phyloP scores from a whole-genome alignment of 2,888 invertebrate species.

The Asteroscopus sphinx region DNA sequence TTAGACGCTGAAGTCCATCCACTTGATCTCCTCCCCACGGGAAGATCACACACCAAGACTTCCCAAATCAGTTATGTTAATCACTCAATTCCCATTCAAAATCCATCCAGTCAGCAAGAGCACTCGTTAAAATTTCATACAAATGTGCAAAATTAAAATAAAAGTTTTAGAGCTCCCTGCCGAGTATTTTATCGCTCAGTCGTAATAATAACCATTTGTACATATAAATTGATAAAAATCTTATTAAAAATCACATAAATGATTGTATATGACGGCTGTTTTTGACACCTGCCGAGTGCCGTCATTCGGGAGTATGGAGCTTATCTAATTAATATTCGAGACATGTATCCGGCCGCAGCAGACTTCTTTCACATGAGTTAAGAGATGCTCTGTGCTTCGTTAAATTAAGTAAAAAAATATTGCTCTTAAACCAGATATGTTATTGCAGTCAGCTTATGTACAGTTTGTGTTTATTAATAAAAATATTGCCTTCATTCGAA shows the following conservation, averaged over 20 bases:
- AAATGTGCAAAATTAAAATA: constrained; percentile 49
- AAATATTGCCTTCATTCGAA: too few species aligned
- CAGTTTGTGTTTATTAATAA: too few species aligned
- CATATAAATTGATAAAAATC: constrained; percentile 40
- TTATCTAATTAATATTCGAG: constrained; percentile 31
- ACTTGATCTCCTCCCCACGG: constrained; percentile 18
- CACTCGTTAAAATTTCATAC: constrained; percentile 49
- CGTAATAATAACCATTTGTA: constrained; percentile 44
- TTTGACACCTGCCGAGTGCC: constrained; percentile 46
- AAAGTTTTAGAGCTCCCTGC: constrained; percentile 55
- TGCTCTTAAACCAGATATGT: constrained; percentile 25
- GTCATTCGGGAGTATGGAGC: constrained; percentile 19
- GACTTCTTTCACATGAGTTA: constrained; percentile 22
- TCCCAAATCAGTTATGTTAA: constrained; percentile 32
- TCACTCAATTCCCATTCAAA: constrained; percentile 41
- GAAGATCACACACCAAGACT: constrained; percentile 24
- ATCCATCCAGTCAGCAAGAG: constrained; percentile 23
- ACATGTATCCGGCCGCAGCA: constrained; percentile 19
- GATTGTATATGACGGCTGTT: constrained; percentile 15
- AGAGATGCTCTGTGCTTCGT: constrained; percentile 18
- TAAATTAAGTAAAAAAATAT: constrained; percentile 9
- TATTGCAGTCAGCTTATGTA: constrained; percentile 8
- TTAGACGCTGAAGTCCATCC: background rate
- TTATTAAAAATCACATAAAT: constrained; percentile 18
- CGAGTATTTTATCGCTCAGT: constrained; percentile 41